These are phyloP conservation scores for Habrosyne pyritoides DNA, from an alignment of 2,888 invertebrate genomes.

Conservation along the genomic window DNA sequence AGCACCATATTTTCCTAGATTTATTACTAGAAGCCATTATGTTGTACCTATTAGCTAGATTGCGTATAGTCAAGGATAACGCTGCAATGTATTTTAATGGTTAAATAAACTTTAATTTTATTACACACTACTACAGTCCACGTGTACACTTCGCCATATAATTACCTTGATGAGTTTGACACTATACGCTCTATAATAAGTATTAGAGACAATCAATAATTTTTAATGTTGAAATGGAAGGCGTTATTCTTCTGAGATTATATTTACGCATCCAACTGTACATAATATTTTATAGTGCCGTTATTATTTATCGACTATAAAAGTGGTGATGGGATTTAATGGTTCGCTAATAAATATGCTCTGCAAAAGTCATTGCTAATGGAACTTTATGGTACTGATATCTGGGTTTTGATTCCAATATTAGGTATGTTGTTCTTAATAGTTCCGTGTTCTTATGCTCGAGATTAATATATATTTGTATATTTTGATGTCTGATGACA, in stretches of 20 bases:
- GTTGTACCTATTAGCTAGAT: slow-evolving; percentile 26
- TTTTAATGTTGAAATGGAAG: not conserved
- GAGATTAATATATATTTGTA: too few relatives aligned
- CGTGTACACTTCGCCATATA: not conserved
- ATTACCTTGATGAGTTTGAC: not conserved
- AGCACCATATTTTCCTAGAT: slow-evolving; percentile 3
- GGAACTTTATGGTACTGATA: slow-evolving; percentile 12
- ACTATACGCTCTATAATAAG: slow-evolving; percentile 1
- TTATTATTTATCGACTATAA: slow-evolving; percentile 50
- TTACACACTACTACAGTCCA: slow-evolving; percentile 15
- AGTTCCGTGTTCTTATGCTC: too few relatives aligned
- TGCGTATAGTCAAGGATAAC: slow-evolving; percentile 37
- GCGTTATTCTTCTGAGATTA: slow-evolving; percentile 26
- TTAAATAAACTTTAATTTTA: slow-evolving; percentile 34
- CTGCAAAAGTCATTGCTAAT: slow-evolving; percentile 17
- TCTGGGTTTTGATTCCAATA: slow-evolving; percentile 14
- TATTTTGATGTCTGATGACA: too few relatives aligned
- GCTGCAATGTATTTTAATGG: slow-evolving; percentile 40
- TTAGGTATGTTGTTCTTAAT: not conserved
- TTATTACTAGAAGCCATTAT: slow-evolving; percentile 24
- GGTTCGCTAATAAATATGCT: slow-evolving; percentile 34
- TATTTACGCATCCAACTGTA: slow-evolving; percentile 24
- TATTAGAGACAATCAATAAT: not conserved
- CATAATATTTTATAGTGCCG: slow-evolving; percentile 35
- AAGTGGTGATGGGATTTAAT: slow-evolving; percentile 39